A percentile compares a stretch with the other conserved stretches of the same genome.
Conservation (phyloP, 2,113 vertebrate species). For the Vidua macroura region DNA sequence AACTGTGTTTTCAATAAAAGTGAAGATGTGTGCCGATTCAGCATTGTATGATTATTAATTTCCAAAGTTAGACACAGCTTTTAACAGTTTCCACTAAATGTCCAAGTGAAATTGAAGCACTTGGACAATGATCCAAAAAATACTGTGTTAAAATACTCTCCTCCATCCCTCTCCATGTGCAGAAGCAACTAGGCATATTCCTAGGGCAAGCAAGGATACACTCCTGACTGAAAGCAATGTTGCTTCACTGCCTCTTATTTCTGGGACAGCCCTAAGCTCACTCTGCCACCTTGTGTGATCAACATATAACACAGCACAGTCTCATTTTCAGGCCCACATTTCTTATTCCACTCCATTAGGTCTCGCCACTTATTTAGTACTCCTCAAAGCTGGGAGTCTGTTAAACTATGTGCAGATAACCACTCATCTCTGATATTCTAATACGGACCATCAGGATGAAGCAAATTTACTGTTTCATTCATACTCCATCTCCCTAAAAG, state of each 20-base stretch:
- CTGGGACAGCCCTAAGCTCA: conserved; percentile 55
- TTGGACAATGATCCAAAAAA: conserved; percentile 35
- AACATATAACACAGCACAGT: conserved; percentile 70
- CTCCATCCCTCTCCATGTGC: background rate
- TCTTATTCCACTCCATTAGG: background rate
- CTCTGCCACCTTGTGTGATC: conserved; percentile 80
- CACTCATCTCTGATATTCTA: background rate
- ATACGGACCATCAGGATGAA: background rate
- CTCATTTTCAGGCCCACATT: conserved; percentile 26
- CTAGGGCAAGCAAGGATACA: background rate
- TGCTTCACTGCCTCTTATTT: background rate
- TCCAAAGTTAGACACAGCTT: conserved; percentile 23
- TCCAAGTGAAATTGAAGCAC: conserved; percentile 38
- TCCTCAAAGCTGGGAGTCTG: background rate
- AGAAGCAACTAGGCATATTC: background rate
- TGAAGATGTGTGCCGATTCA: conserved; percentile 16
- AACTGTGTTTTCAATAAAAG: conserved; percentile 65
- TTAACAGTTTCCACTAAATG: conserved; percentile 51
- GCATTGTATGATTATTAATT: conserved; percentile 26
- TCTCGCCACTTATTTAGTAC: background rate
- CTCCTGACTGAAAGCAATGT: background rate
- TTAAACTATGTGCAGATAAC: background rate
- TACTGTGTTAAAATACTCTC: conserved; percentile 5
- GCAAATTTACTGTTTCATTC: background rate
- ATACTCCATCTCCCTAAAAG: background rate